Base-by-base conservation (phyloP, 2,797 vertebrate genomes). In the Sebastes goodei region DNA sequence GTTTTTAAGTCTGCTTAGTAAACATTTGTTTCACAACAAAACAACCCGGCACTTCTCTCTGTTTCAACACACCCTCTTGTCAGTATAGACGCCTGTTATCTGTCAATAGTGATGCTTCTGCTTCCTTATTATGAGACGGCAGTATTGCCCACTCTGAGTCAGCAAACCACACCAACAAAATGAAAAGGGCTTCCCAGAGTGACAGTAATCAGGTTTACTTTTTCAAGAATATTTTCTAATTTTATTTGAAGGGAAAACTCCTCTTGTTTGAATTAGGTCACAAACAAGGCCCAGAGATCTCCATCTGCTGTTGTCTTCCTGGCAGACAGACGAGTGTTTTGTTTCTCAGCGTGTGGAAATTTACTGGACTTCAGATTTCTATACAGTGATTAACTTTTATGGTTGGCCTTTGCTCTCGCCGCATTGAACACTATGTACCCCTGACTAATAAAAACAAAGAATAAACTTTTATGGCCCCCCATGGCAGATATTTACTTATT, bases 341-440 rank as follows among this genome's bases (percentile, higher is more conserved):
- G 94, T 91, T 95, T 94, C 88, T 87, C 89, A 83, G 88, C 91
- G 66, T 91, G 93, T 96, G 96, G 96, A 96, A 96, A 96, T 96
- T 95, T 96, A 96, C 96, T 95, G 94, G 95, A 95, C 90, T 92
- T 95, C 88, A 95, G 93, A 93, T 96, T 96, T 96, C 94, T 95
- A 95, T 96, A 95, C 94, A 95, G 95, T 94, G 94, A 96, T 96
- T 96, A 96, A 96, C 95, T 96, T 96, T 96, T 96, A 96, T 96
- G 95, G 95, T 93, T 89, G 81, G 90, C 94, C 93, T 96, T 96
- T 93, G 94, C 95, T 95, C 92, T 93, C 90, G 92, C 88, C 73
- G 92, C 92, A 94, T 96, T 95, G 95, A 94, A 95, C 96, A 93
- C 93, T 94, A 94, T 95, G 94, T 95, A 95, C 94, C 89, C 85